Conservation (phyloP, 53 echinoderm and acorn worm species). For the Actinopyga echinites region DNA sequence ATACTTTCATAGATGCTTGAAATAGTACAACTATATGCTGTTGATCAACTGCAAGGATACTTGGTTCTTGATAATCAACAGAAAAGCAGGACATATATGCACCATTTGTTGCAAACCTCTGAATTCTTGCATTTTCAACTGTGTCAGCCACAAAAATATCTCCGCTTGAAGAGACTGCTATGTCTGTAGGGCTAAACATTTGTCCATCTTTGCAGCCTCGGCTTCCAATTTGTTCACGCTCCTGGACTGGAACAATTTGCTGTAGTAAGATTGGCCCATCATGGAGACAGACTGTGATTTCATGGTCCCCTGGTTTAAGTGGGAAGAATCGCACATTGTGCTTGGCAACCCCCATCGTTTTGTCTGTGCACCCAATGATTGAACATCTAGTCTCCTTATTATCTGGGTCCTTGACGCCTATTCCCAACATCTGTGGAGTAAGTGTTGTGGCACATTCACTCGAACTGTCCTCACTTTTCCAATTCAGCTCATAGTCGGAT, state of each 20-base stretch:
- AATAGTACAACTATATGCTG: conserved; percentile 65
- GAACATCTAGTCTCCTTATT: conserved; percentile 63
- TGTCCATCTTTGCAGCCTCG: conserved; percentile 66
- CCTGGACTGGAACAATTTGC: conserved; percentile 70
- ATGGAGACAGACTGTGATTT: conserved; percentile 65
- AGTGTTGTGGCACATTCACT: conserved; percentile 58
- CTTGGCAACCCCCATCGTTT: conserved; percentile 60
- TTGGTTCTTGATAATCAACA: conserved; percentile 76
- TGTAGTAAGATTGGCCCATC: conserved; percentile 57
- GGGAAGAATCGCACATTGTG: conserved; percentile 80
- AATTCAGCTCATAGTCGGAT: conserved; percentile 62
- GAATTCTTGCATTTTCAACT: conserved; percentile 85
- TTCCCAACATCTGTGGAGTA: conserved; percentile 72
- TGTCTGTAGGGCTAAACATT: conserved; percentile 80
- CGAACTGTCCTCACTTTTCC: conserved; percentile 50
- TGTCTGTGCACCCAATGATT: conserved; percentile 64
- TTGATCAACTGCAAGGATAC: conserved; percentile 65
- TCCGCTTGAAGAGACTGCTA: conserved; percentile 64
- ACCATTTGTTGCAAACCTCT: conserved; percentile 75
- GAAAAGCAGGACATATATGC: conserved; percentile 60
- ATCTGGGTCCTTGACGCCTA: conserved; percentile 63
- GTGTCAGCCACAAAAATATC: conserved; percentile 89
- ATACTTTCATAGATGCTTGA: conserved; percentile 67
- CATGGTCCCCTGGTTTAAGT: conserved; percentile 65
- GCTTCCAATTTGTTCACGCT: conserved; percentile 83